Base-by-base conservation (phyloP, 35 echinoderm and acorn worm genomes). In the Nesometra sesokonis region DNA sequence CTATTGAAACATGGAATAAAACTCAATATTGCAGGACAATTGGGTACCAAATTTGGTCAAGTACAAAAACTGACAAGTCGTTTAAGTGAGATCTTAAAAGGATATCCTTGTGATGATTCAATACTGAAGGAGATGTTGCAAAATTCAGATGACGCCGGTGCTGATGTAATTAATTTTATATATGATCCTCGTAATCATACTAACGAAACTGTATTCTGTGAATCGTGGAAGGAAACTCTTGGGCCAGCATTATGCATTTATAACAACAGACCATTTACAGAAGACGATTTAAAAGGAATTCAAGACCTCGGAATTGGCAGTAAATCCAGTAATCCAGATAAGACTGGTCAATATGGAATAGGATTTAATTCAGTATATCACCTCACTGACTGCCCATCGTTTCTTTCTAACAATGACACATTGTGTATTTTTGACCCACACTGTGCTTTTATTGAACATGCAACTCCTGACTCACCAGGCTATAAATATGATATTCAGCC, bases 71-170 rank as follows among this genome's bases (percentile, higher is more conserved):
- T 98, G 11, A 93, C 91, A 35, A 86, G 67, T 29, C 86, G 95
- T 33, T 78, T 98, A 17, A 94, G 81, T 39, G 80, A 90, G 0
- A 93, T 98, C 37, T 39, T 98, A 1, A 80, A 47, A 40, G 90
- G 86, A 5, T 98, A 98, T 84, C 90, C 95, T 11, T 84, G 84
- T 57, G 90, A 91, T 79, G 52, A 82, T 82, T 77, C 86, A 36
- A 86, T 94, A 11, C 76, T 99, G 17, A 99, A 99, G 77, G 96
- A 99, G 80, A 34, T 99, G 31, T 32, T 99, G 31, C 96, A 99
- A 82, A 99, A 99, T 92, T 93, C 96, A 0, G 96, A 99, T 82
- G 96, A 99, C 85, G 92, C 96, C n/a, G 76, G 80, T 29, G 96
- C 96, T 33, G 88, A 93, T 17, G 88, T 90, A 81, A 90, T 99